Conservation (phyloP, 1,140 invertebrate species). For the Muscidifurax raptorellus region DNA sequence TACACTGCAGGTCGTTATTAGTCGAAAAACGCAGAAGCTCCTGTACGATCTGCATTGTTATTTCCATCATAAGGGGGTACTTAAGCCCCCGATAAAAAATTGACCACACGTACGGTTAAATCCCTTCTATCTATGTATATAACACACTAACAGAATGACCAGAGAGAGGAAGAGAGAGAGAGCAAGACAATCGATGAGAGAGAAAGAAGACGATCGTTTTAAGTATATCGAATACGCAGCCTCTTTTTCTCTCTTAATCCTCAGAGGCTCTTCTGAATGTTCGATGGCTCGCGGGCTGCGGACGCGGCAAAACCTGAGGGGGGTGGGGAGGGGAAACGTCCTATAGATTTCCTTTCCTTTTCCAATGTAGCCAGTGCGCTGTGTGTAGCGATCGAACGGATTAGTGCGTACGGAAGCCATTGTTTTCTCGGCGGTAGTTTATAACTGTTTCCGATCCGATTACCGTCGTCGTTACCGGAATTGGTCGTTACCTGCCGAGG, state of each 20-base stretch:
- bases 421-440: slow-evolving; percentile 57
- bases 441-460: slow-evolving; percentile 62
- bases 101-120: background rate
- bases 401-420: slow-evolving; percentile 50
- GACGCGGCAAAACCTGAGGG: slow-evolving; percentile 20
- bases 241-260: slow-evolving; percentile 38
- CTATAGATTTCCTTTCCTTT: slow-evolving; percentile 36
- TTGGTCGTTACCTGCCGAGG: slow-evolving; percentile 40
- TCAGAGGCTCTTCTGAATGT: slow-evolving; percentile 33
- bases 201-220: slow-evolving; percentile 27
- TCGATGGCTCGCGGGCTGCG: background rate
- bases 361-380: background rate
- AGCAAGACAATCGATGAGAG: background rate
- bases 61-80: background rate
- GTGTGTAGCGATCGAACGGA: slow-evolving; percentile 31
- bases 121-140: background rate
- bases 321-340: background rate
- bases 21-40: no score
- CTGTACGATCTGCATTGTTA: no score
- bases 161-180: background rate
- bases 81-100: background rate
- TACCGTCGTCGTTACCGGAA: slow-evolving; percentile 44
- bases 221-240: slow-evolving; percentile 8
- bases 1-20: no score
- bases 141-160: background rate